Percentiles rank a stretch among this genome's conserved stretches.
These are phyloP conservation scores for Chrysocyon brachyurus DNA, from an alignment of 2,797 vertebrate genomes.

Conservation along the genomic window DNA sequence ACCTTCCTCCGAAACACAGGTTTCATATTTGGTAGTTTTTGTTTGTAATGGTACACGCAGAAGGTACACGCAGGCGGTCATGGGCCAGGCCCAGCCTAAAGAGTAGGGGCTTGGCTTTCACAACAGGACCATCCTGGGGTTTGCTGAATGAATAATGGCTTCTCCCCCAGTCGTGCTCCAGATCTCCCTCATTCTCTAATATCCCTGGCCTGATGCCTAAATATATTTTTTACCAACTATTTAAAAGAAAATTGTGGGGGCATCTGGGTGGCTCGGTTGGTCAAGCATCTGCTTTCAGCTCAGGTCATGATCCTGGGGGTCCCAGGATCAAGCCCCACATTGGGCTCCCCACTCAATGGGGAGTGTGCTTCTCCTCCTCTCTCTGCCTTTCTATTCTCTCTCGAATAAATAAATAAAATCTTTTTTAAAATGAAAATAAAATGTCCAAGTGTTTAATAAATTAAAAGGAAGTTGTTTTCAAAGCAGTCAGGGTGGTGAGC, in stretches of 20 bases:
- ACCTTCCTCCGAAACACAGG: fast-evolving
- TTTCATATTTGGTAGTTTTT: background rate
- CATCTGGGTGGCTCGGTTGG: no score
- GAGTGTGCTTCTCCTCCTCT: no score
- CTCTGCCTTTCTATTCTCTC: no score
- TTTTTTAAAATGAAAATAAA: no score
- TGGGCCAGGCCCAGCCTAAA: background rate
- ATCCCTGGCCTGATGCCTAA: background rate
- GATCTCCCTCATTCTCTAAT: background rate
- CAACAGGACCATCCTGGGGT: background rate
- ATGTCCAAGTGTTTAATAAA: no score
- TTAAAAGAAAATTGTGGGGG: background rate
- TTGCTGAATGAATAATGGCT: background rate
- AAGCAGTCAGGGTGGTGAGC: no score
- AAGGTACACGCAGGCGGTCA: fast-evolving
- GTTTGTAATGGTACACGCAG: background rate
- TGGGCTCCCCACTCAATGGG: no score
- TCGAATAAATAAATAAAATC: no score
- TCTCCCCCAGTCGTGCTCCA: background rate
- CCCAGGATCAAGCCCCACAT: no score
- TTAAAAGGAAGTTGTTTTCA: background rate
- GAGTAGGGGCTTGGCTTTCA: background rate
- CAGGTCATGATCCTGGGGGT: no score
- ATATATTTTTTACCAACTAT: background rate
- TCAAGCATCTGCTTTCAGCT: no score